Base-by-base conservation (phyloP, 2,888 invertebrate species). In the Metellina segmentata region DNA sequence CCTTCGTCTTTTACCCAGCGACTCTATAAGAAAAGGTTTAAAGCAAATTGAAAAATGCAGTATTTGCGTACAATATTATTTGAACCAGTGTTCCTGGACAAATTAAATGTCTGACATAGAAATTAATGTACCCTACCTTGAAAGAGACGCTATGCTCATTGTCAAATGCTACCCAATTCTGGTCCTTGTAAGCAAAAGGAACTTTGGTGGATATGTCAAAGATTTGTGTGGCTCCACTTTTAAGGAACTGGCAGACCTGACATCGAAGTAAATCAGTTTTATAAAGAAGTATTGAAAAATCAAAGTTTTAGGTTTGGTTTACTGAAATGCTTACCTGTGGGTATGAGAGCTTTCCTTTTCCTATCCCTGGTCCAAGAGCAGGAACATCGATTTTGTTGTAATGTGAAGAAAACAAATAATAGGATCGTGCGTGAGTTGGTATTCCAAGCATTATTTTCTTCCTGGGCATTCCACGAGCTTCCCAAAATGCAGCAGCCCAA, bases 81-180 rank as follows among this genome's bases (percentile, higher is more conserved):
- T 4, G 34, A 34, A 19, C 9, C 19, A 72, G 19, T 34, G 48
- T 6, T 16, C 11, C 72, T 34, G 72, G 19, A 13, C 2, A 34
- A 74, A 61, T 4, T 11, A 61, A 61, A 61, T 61, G 61, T 61
- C 61, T 61, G 61, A 8, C 20, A 34, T 34, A 20, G 9, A 19
- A 74, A 7, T 20, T 51, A n/a, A 48, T 81, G 20, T 7, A 20
- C 6, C 81, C 85, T 89, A 91, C 93, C 82, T 93, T 98, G 94
- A 96, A 96, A 86, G 95, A 95, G 1, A 97, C 96, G 95, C 98
- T 98, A 81, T 96, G 95, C 51, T 96, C 96, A 94, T 97, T 96
- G 93, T 98, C 98, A 94, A 96, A 98, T 0, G 98, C 97, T 77
- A 98, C 96, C 98, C 98, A 98, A 94, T 98, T 97, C 19, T 95